These are phyloP conservation scores for Ageneiosus marmoratus DNA, from an alignment of 2,113 vertebrate species.

Conservation along the genomic window DNA sequence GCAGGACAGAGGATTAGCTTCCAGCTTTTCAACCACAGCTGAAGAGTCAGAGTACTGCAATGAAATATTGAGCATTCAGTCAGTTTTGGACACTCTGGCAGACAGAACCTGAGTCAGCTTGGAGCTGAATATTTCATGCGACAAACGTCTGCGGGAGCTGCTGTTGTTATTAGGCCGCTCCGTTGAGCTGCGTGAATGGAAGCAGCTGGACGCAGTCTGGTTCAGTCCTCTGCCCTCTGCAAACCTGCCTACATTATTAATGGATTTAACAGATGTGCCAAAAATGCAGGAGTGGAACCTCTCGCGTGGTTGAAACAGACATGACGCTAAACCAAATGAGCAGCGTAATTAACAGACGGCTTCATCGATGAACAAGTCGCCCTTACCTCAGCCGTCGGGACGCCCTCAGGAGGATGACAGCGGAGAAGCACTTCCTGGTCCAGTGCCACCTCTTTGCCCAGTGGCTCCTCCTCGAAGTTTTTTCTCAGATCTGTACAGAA, in stretches of 20 bases:
- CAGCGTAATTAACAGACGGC: conserved; percentile 71
- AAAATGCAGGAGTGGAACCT: conserved; percentile 60
- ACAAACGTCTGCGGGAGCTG: conserved; percentile 57
- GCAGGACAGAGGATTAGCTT: conserved; percentile 14
- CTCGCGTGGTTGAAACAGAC: conserved; percentile 67
- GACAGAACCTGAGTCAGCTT: conserved; percentile 21
- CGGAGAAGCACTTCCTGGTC: conserved; percentile 91
- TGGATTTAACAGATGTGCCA: conserved; percentile 68
- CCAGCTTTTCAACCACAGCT: background rate
- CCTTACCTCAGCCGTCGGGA: conserved; percentile 92
- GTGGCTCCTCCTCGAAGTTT: conserved; percentile 95
- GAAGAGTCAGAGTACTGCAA: conserved; percentile 6
- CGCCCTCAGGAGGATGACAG: conserved; percentile 93
- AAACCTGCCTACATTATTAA: conserved; percentile 76
- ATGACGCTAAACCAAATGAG: conserved; percentile 71
- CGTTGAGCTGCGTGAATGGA: conserved; percentile 51
- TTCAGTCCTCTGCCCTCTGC: conserved; percentile 56
- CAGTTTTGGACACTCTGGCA: conserved; percentile 7
- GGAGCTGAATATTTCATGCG: conserved; percentile 39
- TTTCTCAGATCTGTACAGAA: conserved; percentile 87
- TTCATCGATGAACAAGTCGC: conserved; percentile 44
- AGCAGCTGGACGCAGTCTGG: conserved; percentile 68
- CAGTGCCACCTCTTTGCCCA: conserved; percentile 89
- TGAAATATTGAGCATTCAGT: background rate
- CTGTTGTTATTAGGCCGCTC: conserved; percentile 66